Evolutionary conservation across 2,113 vertebrate species (phyloP), one percentile per base, ranked within the genome.

Genomic region (Corythornis madagascariensis): DNA sequence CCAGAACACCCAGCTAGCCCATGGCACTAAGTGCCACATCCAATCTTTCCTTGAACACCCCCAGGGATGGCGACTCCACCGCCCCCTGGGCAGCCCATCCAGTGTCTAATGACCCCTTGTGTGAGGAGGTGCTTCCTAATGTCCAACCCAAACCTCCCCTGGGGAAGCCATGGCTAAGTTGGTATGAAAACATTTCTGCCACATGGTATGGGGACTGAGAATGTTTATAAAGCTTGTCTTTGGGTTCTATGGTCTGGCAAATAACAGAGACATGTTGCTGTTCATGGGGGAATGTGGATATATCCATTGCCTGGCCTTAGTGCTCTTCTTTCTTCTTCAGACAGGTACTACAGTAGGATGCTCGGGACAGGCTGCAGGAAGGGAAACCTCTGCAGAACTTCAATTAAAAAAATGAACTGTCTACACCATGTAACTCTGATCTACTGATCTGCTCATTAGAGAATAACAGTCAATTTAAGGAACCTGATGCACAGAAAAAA

Each of bases 281-380:
- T 11, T 72, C 45, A 13, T 0, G 2, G 20, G 22, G 38, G 14
- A 80, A 35, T 3, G 3, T 22, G 17, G 28, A 47, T 13, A 42
- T 4, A 47, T 4, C 35, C 50, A 42, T 7, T 61, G 33, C 31
- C 33, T 15, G 55, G 28, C 14, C 40, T 78, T 50, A 45, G 1
- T 28, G 52, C 21, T 85, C 61, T 60, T 73, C 42, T 25, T 10
- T 28, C 35, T 60, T 64, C 10, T 26, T 42, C 35, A 50, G 71
- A 69, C 87, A 74, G 21, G 2, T 17, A 45, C 4, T 42, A 19
- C 15, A 43, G 17, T 4, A 26, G 26, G 61, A 59, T 59, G 38
- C 13, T 75, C 35, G 28, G 42, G 31, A 55, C 24, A 82, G 42
- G 2, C 38, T 53, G 16, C 4, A 47, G 28, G 40, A 74, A 59